phyloP scores from a whole-genome alignment of 2,797 vertebrate species.

The Chelonia mydas region DNA sequence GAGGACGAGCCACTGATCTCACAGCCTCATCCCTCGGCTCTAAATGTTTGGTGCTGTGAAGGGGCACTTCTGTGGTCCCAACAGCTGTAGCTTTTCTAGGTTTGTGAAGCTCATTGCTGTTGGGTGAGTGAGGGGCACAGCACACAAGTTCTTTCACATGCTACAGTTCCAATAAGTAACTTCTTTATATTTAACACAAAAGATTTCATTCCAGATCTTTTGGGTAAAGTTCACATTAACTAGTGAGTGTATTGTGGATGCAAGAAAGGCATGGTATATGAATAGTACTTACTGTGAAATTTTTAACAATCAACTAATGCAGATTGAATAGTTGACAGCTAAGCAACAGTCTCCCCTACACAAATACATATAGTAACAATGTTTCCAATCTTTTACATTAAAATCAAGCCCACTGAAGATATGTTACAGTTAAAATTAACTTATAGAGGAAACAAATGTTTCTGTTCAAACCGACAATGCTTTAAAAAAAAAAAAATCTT shows the following conservation, averaged over 20 bases:
- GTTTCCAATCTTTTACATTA: not conserved
- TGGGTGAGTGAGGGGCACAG: rapidly evolving
- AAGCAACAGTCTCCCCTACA: not conserved
- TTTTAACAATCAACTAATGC: not conserved
- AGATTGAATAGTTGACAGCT: not conserved
- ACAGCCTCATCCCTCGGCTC: not conserved
- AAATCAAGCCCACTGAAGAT: not conserved
- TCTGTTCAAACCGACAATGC: not conserved
- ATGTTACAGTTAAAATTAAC: not conserved
- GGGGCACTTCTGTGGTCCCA: not conserved
- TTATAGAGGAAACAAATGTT: not conserved
- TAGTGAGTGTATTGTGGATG: rapidly evolving
- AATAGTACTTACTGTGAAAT: not conserved
- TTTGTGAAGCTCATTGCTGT: rapidly evolving
- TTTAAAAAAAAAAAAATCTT: constrained; percentile 8
- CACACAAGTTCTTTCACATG: not conserved
- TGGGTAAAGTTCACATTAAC: not conserved
- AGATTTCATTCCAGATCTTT: not conserved
- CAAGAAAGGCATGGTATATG: not conserved
- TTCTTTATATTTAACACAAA: rapidly evolving
- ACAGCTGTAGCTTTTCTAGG: not conserved
- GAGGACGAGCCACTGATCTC: not conserved
- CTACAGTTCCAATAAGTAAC: not conserved
- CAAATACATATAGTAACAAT: not conserved
- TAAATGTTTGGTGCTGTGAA: not conserved